A percentile compares a stretch with the other conserved stretches of the same genome.
These are phyloP conservation scores for Teleogryllus occipitalis DNA, from an alignment of 1,140 invertebrate species.

Conservation along the genomic window DNA sequence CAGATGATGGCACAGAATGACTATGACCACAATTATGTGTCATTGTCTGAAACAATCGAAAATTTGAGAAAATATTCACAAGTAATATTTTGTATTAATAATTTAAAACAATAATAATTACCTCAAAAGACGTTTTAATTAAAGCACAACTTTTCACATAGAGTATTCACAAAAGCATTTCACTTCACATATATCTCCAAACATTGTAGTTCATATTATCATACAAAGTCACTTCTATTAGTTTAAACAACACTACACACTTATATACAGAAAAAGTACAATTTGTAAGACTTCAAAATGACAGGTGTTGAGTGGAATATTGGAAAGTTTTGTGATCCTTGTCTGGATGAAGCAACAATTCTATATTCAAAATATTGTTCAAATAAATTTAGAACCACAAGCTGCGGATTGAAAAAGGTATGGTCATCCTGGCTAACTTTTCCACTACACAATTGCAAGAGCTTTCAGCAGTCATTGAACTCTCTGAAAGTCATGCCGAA, in stretches of 20 bases:
- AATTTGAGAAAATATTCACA: neutral
- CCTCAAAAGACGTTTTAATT: too few relatives aligned
- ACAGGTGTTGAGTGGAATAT: neutral
- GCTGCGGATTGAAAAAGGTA: conserved; percentile 24
- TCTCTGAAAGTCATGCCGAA: conserved; percentile 27
- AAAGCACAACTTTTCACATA: too few relatives aligned
- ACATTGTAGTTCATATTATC: too few relatives aligned
- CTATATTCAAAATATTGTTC: conserved; percentile 23
- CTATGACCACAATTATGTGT: conserved; percentile 14
- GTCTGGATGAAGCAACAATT: conserved; percentile 22
- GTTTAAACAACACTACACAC: too few relatives aligned
- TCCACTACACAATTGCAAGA: conserved; percentile 24
- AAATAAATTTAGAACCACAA: conserved; percentile 23
- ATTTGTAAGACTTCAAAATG: too few relatives aligned
- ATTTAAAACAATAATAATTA: too few relatives aligned
- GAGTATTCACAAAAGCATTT: too few relatives aligned
- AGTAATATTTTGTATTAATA: neutral
- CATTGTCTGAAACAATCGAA: conserved; percentile 30
- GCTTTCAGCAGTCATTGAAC: conserved; percentile 13
- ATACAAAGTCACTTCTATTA: too few relatives aligned
- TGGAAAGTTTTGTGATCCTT: conserved; percentile 22
- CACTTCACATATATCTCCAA: too few relatives aligned
- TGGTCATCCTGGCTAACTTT: conserved; percentile 29
- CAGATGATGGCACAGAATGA: conserved; percentile 33
- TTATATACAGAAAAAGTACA: too few relatives aligned